phyloP scores from a whole-genome alignment of 2,797 vertebrate species.

The Thunnus albacares region DNA sequence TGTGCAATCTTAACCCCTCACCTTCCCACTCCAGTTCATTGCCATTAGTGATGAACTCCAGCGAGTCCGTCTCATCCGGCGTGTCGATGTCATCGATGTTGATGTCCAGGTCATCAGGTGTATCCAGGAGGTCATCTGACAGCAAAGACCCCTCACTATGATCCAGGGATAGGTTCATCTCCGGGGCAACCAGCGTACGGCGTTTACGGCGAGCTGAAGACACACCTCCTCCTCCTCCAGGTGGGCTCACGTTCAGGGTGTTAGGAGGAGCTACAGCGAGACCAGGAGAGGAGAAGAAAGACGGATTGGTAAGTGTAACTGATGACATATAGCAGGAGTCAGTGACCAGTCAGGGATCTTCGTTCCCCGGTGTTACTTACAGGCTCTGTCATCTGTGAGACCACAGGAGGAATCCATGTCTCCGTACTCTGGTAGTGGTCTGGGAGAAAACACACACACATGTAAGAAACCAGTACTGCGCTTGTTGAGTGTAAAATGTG shows the following conservation, averaged over 20 bases:
- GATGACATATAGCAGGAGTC: not conserved
- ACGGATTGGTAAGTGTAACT: not conserved
- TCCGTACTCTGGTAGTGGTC: conserved; percentile 92
- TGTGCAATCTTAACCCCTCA: conserved; percentile 55
- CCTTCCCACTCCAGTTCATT: conserved; percentile 99
- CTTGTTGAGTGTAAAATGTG: not conserved
- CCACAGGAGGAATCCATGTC: conserved; percentile 92
- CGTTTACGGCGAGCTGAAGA: conserved; percentile 88
- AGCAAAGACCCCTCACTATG: conserved; percentile 96
- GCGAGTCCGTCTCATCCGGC: conserved; percentile 95
- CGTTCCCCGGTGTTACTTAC: conserved; percentile 83
- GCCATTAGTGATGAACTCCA: conserved; percentile 95
- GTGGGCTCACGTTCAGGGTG: conserved; percentile 86
- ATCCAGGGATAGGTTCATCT: conserved; percentile 98
- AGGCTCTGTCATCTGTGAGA: conserved; percentile 87
- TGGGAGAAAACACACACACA: conserved; percentile 61
- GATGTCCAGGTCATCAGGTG: conserved; percentile 96
- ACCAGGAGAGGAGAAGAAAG: conserved; percentile 5
- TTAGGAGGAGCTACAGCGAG: conserved; percentile 88
- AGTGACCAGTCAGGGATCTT: not conserved
- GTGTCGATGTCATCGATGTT: conserved; percentile 98
- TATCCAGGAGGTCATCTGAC: conserved; percentile 96
- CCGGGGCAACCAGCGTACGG: conserved; percentile 93
- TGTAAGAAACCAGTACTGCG: not conserved
- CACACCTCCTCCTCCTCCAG: conserved; percentile 74